Base-by-base conservation (phyloP, 2,888 invertebrate genomes). In the Hypomecis atomaria region DNA sequence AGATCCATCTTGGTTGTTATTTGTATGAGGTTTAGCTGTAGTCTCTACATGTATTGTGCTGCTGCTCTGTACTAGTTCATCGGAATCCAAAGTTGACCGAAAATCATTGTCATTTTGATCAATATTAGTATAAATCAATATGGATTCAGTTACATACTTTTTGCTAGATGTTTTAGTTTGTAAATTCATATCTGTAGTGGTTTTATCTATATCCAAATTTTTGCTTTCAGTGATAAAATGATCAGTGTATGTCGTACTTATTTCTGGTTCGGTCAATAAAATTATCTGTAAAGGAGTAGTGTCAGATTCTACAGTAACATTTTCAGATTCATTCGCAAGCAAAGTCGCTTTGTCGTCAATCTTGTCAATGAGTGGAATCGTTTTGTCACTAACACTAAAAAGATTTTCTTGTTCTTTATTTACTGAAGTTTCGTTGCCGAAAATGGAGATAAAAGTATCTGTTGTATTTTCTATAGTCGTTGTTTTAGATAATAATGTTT, bases 21-120 rank as follows among this genome's bases (percentile, higher is more conserved):
- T 73, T 59, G 73, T 73, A 60, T 69, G 70, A 33, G 90, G 88
- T 69, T 84, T 88, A 2, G 81, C 69, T 48, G 90, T 90, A 75
- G 84, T 89, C 76, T 90, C 88, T 11, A 82, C 78, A 62, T 89
- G 83, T 61, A 86, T 85, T 40, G 87, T 89, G 73, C 87, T 90
- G 67, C 88, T 88, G 66, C 87, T 87, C 74, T 84, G 86, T 44
- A 87, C 62, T 54, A 87, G 76, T 70, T 88, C 85, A 62, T 87
- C 84, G 40, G 80, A 78, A 58, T 74, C 61, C 47, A 70, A 58
- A 54, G 66, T 64, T 56, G 70, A 45, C 53, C 52, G 59, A 59
- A 59, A 52, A 44, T 65, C 70, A 59, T 53, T 59, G 53, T 66
- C 64, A 34, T 58, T 54, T 45, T 11, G 56, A 43, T 67, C 65